phyloP scores from a whole-genome alignment of 2,888 invertebrate genomes.

The Pseudococcus jackbeardsleyi region DNA sequence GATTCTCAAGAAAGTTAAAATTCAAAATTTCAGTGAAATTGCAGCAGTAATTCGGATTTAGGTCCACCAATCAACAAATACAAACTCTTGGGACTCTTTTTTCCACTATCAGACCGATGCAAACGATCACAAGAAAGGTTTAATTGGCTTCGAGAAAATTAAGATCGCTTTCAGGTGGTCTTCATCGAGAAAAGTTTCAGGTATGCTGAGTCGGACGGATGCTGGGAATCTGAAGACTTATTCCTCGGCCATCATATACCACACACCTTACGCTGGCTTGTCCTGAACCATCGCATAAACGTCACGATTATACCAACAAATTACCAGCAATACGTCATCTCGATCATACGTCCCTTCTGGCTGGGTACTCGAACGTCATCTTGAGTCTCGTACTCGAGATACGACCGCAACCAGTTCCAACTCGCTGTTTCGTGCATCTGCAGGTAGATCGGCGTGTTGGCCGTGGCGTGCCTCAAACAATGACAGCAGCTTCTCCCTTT shows the following conservation, averaged over 20 bases:
- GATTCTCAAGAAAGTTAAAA: too few relatives aligned
- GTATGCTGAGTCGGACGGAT: background rate
- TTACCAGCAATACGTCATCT: slow-evolving; percentile 24
- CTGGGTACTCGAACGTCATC: slow-evolving; percentile 18
- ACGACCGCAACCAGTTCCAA: background rate
- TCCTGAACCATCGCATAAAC: slow-evolving; percentile 2
- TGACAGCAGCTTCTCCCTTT: slow-evolving; percentile 4
- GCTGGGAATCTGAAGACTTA: background rate
- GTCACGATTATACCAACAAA: slow-evolving; percentile 28
- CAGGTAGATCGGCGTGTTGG: background rate
- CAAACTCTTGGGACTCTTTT: too few relatives aligned
- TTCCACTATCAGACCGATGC: too few relatives aligned
- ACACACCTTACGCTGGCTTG: background rate
- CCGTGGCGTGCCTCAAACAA: background rate
- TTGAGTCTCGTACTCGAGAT: background rate
- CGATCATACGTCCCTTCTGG: background rate
- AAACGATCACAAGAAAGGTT: background rate
- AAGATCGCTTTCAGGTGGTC: slow-evolving; percentile 52
- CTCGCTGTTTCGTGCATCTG: background rate
- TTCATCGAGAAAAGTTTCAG: background rate
- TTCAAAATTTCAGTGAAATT: too few relatives aligned
- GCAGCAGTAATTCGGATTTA: too few relatives aligned
- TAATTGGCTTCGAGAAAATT: slow-evolving; percentile 19
- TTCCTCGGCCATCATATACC: background rate
- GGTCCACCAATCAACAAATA: too few relatives aligned